Evolutionary conservation across 2,797 vertebrate genomes (phyloP).

Genomic region (Anguilla pacifica): DNA sequence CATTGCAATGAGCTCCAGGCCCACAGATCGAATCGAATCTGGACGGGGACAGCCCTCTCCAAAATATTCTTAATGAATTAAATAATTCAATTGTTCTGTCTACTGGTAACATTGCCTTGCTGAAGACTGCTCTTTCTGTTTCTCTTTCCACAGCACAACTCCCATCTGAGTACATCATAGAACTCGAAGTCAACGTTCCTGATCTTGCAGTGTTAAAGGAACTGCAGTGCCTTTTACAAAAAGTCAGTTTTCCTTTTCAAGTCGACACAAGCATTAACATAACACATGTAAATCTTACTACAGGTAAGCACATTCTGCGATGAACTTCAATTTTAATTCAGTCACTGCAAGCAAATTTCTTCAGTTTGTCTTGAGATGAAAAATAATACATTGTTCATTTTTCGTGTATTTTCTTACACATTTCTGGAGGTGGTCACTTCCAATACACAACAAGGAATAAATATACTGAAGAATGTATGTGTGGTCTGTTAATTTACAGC

Average conservation of each 20-base stretch:
- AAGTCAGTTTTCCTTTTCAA: constrained; percentile 11
- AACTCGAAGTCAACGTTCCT: constrained; percentile 56
- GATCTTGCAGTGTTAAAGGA: constrained; percentile 39
- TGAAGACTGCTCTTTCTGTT: neutral
- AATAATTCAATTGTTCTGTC: neutral
- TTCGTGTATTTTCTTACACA: no score
- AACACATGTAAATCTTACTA: constrained; percentile 50
- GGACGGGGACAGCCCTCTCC: no score
- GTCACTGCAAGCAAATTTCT: neutral
- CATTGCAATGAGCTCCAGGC: no score
- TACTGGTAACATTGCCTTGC: neutral
- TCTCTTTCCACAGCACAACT: constrained; percentile 36
- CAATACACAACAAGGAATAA: neutral
- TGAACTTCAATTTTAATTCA: neutral
- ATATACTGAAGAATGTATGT: neutral
- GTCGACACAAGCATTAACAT: constrained; percentile 44
- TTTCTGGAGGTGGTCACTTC: no score
- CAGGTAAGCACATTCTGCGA: constrained; percentile 54
- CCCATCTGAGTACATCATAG: constrained; percentile 47
- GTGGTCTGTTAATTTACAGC: no score
- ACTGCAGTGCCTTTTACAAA: constrained; percentile 45
- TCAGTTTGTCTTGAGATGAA: neutral
- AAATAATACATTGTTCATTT: no score
- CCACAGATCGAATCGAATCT: no score
- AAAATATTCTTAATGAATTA: neutral